A percentile compares a stretch with the other conserved stretches of the same genome.
phyloP scores from a whole-genome alignment of 2,888 invertebrate species.

The Cenopis cana region DNA sequence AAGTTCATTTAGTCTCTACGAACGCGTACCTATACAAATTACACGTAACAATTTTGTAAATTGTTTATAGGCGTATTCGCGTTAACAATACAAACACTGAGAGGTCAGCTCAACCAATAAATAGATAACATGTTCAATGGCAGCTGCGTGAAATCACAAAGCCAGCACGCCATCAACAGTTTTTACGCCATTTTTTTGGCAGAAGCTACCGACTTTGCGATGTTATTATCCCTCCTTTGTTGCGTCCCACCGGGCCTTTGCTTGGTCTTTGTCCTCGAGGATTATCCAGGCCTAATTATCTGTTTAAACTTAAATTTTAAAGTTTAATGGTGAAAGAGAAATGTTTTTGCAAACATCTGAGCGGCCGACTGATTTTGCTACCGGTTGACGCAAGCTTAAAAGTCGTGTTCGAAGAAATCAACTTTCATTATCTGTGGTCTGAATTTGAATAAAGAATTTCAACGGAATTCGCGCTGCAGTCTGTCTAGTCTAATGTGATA shows the following conservation, averaged over 20 bases:
- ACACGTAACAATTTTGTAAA: neutral
- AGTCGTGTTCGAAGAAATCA: conserved; percentile 11
- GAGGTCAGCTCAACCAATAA: conserved; percentile 20
- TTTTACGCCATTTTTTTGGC: conserved; percentile 64
- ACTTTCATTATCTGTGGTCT: conserved; percentile 16
- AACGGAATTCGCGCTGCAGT: conserved; percentile 19
- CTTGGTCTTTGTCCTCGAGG: conserved; percentile 74
- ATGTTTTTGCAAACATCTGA: conserved; percentile 62
- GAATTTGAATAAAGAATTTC: conserved; percentile 24
- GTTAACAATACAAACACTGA: neutral
- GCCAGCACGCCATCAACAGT: conserved; percentile 42
- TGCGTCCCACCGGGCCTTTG: conserved; percentile 63
- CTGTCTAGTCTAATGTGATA: conserved; percentile 4
- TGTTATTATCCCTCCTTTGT: conserved; percentile 78
- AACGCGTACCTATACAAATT: too few relatives aligned
- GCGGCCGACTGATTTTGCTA: conserved; percentile 68
- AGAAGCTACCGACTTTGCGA: conserved; percentile 84
- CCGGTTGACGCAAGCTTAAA: conserved; percentile 47
- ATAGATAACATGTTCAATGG: conserved; percentile 23
- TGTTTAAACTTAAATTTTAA: conserved; percentile 66
- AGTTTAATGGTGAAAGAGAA: conserved; percentile 58
- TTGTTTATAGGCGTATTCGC: conserved; percentile 2
- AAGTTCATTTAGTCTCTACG: too few relatives aligned
- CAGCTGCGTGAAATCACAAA: conserved; percentile 36
- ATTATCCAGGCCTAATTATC: conserved; percentile 80